These are phyloP conservation scores for Drosophila aff. DNA, from an alignment of 1,140 invertebrate genomes.

Conservation along the genomic window DNA sequence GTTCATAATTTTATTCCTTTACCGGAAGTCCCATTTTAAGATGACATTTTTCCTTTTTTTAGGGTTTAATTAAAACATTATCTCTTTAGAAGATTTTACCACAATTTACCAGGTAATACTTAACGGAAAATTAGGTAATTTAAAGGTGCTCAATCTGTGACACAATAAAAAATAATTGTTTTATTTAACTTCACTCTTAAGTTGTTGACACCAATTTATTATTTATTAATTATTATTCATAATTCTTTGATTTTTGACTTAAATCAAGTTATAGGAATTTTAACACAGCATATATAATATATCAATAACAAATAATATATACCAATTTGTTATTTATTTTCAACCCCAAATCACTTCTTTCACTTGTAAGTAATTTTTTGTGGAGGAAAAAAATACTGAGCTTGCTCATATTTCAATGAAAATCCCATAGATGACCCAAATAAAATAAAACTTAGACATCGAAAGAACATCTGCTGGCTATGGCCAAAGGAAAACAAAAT, in stretches of 20 bases:
- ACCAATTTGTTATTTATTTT: neutral
- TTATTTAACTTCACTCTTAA: too few relatives aligned
- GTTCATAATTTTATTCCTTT: neutral
- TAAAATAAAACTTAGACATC: conserved; percentile 19
- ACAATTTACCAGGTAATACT: neutral
- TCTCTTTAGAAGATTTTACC: neutral
- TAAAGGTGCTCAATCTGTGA: too few relatives aligned
- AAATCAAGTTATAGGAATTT: neutral
- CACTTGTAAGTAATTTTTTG: neutral
- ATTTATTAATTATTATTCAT: too few relatives aligned
- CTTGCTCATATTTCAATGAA: conserved; percentile 9
- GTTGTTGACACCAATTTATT: too few relatives aligned
- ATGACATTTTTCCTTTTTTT: neutral
- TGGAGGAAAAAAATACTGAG: conserved; percentile 2
- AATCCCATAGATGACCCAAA: conserved; percentile 4
- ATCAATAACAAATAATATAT: neutral
- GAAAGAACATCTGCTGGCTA: conserved; percentile 28
- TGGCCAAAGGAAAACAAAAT: neutral
- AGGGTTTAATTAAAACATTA: neutral
- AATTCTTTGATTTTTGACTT: neutral
- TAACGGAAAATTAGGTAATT: too few relatives aligned
- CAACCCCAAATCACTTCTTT: neutral
- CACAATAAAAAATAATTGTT: too few relatives aligned
- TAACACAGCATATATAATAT: neutral
- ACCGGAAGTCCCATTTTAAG: neutral